Evolutionary conservation across 2,113 vertebrate species (phyloP).

Genomic region (Oostethus manadensis): DNA sequence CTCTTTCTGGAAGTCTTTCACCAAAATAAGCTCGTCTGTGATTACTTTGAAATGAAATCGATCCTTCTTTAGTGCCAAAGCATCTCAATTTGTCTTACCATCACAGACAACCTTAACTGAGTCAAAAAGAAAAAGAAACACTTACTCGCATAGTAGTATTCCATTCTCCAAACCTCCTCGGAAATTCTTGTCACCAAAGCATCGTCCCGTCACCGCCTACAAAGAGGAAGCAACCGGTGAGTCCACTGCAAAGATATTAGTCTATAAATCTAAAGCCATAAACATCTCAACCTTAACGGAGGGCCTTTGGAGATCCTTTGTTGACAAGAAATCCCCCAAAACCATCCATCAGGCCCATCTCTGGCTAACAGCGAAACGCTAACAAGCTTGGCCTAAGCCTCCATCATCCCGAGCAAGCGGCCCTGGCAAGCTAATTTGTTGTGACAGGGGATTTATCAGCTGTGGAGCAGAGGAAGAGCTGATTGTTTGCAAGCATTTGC

Average conservation of each 20-base stretch:
- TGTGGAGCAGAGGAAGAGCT: slow-evolving; percentile 23
- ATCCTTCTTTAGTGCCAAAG: not conserved
- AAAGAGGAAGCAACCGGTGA: slow-evolving; percentile 6
- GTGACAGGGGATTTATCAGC: slow-evolving; percentile 65
- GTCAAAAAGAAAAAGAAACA: not conserved
- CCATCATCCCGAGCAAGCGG: slow-evolving; percentile 56
- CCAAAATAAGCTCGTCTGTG: too few species aligned
- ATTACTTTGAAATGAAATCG: not conserved
- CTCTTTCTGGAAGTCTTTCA: not conserved
- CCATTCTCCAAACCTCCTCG: slow-evolving; percentile 86
- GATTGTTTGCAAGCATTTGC: slow-evolving; percentile 24
- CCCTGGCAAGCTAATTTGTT: slow-evolving; percentile 54
- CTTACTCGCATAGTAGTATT: slow-evolving; percentile 97
- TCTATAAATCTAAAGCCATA: slow-evolving; percentile 8
- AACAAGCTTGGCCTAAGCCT: slow-evolving; percentile 68
- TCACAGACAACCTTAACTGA: too few species aligned
- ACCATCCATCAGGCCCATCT: slow-evolving; percentile 37
- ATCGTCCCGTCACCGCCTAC: slow-evolving; percentile 89
- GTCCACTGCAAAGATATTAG: slow-evolving; percentile 13
- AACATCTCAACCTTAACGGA: slow-evolving; percentile 16
- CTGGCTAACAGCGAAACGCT: slow-evolving; percentile 53
- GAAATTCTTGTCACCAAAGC: slow-evolving; percentile 89
- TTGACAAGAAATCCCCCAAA: slow-evolving; percentile 22
- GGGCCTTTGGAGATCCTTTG: slow-evolving; percentile 11
- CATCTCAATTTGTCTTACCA: too few species aligned